phyloP scores from a whole-genome alignment of 2,113 vertebrate genomes.

The Micromys minutus region DNA sequence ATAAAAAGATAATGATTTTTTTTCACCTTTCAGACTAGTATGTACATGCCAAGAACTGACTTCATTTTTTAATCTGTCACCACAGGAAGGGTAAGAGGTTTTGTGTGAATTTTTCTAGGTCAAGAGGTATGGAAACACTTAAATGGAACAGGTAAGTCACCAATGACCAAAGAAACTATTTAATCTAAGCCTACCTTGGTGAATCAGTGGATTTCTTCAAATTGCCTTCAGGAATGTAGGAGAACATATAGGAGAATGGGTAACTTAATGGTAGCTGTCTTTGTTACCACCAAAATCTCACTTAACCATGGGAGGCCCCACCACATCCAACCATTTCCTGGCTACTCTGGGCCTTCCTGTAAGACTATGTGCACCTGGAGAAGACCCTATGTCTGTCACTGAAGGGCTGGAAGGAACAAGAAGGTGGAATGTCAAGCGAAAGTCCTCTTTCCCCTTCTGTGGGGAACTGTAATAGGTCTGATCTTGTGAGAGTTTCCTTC shows the following conservation, averaged over 20 bases:
- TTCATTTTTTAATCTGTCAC: background rate
- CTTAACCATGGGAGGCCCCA: background rate
- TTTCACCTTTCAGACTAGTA: background rate
- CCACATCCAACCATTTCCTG: background rate
- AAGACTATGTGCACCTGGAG: background rate
- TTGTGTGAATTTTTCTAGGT: background rate
- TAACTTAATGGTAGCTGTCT: background rate
- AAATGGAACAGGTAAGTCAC: background rate
- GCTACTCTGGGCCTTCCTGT: background rate
- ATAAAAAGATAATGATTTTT: background rate
- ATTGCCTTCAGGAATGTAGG: background rate
- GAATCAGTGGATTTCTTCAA: background rate
- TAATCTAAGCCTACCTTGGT: background rate
- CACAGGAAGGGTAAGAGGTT: background rate
- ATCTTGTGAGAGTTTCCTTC: background rate
- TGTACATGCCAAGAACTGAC: background rate
- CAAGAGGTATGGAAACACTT: background rate
- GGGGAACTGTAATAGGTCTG: background rate
- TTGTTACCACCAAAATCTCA: background rate
- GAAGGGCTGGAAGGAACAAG: background rate
- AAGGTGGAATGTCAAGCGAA: background rate
- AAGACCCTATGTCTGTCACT: background rate
- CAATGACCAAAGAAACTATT: background rate
- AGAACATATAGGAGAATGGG: background rate
- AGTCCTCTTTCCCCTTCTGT: background rate